Evolutionary conservation across 2,888 invertebrate genomes (phyloP).

Genomic region (Metalampra italica): DNA sequence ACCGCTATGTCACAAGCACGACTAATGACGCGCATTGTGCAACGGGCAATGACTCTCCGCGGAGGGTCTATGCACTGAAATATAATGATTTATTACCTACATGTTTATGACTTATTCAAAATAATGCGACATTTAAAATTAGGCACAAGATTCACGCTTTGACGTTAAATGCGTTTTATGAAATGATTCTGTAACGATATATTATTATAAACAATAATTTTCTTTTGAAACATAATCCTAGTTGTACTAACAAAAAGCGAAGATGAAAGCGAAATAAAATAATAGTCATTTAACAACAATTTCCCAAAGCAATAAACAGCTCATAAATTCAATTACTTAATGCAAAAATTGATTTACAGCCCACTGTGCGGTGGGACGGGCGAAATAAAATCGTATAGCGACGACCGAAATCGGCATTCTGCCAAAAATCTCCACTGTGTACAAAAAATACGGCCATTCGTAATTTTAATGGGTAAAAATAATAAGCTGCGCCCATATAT

Average conservation of each 20-base stretch:
- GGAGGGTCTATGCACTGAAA: constrained; percentile 23
- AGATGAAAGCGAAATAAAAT: constrained; percentile 24
- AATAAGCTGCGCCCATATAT: constrained; percentile 64
- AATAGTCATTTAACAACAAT: constrained; percentile 66
- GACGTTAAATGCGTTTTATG: too few species aligned
- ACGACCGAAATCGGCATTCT: constrained; percentile 50
- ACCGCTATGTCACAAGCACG: constrained; percentile 17
- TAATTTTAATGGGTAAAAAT: constrained; percentile 73
- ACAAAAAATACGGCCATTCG: constrained; percentile 53
- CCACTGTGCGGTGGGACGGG: constrained; percentile 38
- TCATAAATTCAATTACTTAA: constrained; percentile 74
- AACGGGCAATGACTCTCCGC: constrained; percentile 13
- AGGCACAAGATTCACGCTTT: too few species aligned
- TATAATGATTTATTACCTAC: constrained; percentile 20
- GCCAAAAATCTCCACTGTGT: constrained; percentile 54
- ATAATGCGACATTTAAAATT: too few species aligned
- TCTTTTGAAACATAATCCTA: background rate
- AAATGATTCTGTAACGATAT: too few species aligned
- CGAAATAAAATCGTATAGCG: constrained; percentile 59
- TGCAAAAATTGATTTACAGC: constrained; percentile 70
- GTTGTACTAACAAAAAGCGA: background rate
- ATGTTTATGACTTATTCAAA: background rate
- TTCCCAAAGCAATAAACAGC: constrained; percentile 68
- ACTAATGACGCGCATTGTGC: constrained; percentile 14
- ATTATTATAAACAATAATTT: too few species aligned